Evolutionary conservation across 2,888 invertebrate species (phyloP), one percentile per base, ranked within the genome.

Genomic region (Drosophila falleni): DNA sequence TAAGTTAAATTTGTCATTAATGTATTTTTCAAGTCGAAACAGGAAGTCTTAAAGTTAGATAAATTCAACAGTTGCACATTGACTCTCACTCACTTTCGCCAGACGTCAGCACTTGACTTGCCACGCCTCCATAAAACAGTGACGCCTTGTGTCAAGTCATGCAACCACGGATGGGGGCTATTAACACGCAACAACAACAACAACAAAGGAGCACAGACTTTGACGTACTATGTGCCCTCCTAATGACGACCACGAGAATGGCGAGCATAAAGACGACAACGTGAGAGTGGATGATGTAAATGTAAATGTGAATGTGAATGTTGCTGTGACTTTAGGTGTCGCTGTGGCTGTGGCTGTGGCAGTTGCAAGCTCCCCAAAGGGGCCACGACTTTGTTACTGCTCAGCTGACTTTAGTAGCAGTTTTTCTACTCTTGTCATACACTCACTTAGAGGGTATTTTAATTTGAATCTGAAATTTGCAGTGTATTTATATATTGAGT

Each of bases 231-330:
- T 37, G n/a, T 87, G 84, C 71, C 80, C 84, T 84, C 80, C 84
- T 85, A 85, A 85, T 85, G 84, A 85, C 84, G 84, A 85, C 84
- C 84, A 81, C 87, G 76, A 81, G 73, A 71, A 70, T 47, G 60
- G 44, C 49, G 46, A 16, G 72, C 77, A 76, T 68, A 76, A 76
- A 55, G 75, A 68, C 60, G 69, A 56, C 71, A 65, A 69, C 68
- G 72, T 68, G 63, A 62, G 80, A 66, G 55, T 70, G 66, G 23
- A 53, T 33, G 54, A 53, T 33, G 16, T 35, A 23, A 15, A 46
- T 29, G 44, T 44, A 13, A 13, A 10, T 51, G 16, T 39, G 23
- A n/a, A 39, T 26, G 31, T 23, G 33, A 5, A 15, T 23, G 15
- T 10, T 33, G 5, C 5, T 29, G n/a, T 9, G n/a, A n/a, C 1